These are phyloP conservation scores for Temnopleurus reevesii DNA, from an alignment of 53 echinoderm and acorn worm genomes.

Conservation along the genomic window DNA sequence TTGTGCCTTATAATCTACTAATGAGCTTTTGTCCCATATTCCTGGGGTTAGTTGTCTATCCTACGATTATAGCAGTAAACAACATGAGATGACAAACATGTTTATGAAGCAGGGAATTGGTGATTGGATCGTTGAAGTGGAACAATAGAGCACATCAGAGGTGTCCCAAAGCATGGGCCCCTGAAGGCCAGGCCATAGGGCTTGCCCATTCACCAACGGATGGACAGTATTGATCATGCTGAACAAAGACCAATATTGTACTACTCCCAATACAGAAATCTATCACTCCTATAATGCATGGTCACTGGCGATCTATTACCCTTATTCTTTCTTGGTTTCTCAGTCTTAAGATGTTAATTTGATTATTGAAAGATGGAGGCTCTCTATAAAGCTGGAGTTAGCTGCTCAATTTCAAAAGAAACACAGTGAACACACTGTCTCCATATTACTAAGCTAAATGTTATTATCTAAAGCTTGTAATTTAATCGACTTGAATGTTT, in stretches of 20 bases:
- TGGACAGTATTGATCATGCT: constrained; percentile 16
- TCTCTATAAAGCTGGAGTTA: background rate
- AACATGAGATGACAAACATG: constrained; percentile 44
- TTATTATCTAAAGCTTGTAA: too few species aligned
- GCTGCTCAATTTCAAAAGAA: too few species aligned
- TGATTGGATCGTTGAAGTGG: constrained; percentile 2
- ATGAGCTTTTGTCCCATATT: background rate
- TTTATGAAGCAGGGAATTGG: background rate
- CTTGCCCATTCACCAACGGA: background rate
- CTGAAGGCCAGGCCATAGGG: background rate
- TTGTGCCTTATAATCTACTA: background rate
- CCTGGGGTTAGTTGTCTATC: too few species aligned
- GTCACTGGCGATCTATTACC: background rate
- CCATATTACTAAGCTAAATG: too few species aligned
- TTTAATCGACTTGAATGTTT: too few species aligned
- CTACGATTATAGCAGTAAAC: constrained; percentile 34
- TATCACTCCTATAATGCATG: background rate
- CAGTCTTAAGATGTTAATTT: background rate
- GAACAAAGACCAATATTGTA: background rate
- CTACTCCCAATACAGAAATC: background rate
- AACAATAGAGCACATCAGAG: constrained; percentile 8
- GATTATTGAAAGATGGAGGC: background rate
- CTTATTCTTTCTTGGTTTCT: background rate
- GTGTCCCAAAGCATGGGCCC: background rate
- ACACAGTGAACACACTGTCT: too few species aligned